These are phyloP conservation scores for Bombus polaris DNA, from an alignment of 1,140 invertebrate species.

Conservation along the genomic window DNA sequence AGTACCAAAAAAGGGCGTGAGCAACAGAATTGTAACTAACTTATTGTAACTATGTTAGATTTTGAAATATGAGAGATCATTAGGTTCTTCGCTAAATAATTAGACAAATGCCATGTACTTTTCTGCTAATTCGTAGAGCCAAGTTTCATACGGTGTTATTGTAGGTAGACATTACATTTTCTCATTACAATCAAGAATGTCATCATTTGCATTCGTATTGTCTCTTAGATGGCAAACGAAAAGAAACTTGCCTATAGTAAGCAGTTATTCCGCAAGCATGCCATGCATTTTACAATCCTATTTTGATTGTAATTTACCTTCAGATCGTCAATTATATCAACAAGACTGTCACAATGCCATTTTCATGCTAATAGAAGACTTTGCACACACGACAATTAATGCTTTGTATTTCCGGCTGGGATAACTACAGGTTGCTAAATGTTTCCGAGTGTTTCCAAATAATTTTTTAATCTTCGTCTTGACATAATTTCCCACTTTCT, in stretches of 20 bases:
- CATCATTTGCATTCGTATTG: conserved; percentile 49
- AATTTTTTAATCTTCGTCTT: background rate
- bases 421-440: background rate
- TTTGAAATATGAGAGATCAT: background rate
- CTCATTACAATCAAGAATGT: conserved; percentile 44
- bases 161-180: conserved; percentile 25
- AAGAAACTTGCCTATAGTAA: conserved; percentile 12
- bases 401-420: background rate
- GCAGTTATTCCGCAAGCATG: conserved; percentile 7
- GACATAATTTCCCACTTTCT: background rate
- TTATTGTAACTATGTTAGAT: background rate
- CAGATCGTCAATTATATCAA: conserved; percentile 25
- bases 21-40: background rate
- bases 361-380: conserved; percentile 23
- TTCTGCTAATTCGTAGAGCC: background rate
- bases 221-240: conserved; percentile 28
- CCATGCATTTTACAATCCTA: conserved; percentile 53
- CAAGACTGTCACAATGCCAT: conserved; percentile 27
- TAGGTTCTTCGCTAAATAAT: background rate
- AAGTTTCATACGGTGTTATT: background rate
- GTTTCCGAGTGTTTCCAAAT: background rate
- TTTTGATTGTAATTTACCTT: conserved; percentile 58
- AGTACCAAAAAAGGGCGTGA: no score
- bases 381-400: background rate
- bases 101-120: background rate